These are phyloP conservation scores for Xylota segnis DNA, from an alignment of 2,888 invertebrate genomes.

Conservation along the genomic window DNA sequence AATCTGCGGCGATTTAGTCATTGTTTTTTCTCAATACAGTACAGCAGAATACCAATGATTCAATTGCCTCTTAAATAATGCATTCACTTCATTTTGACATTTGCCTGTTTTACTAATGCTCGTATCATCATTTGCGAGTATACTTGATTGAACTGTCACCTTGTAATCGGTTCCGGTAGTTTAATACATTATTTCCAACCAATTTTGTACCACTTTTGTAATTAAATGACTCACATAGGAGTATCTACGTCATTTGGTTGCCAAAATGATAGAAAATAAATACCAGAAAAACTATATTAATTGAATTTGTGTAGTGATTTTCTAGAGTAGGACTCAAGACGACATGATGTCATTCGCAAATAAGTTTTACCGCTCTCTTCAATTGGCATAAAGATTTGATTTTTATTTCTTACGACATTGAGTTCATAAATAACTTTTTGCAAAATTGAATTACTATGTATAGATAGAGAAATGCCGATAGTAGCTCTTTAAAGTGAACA, in stretches of 20 bases:
- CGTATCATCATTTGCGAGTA: not conserved
- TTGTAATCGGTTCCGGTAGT: slow-evolving; percentile 6
- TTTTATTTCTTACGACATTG: slow-evolving; percentile 9
- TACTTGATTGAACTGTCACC: not conserved
- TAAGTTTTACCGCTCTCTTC: slow-evolving; percentile 22
- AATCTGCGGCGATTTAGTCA: slow-evolving; percentile 1
- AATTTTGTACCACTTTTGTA: not conserved
- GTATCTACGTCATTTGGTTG: slow-evolving; percentile 4
- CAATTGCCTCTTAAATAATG: not conserved
- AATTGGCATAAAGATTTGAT: slow-evolving; percentile 8
- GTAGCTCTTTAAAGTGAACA: not conserved
- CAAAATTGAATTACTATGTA: not conserved
- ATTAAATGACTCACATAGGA: not conserved
- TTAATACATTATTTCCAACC: not conserved
- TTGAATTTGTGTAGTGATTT: slow-evolving; percentile 17
- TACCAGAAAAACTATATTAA: slow-evolving; percentile 5
- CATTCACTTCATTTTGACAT: not conserved
- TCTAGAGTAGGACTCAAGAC: not conserved
- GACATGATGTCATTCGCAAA: slow-evolving; percentile 31
- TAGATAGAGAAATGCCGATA: slow-evolving; percentile 2
- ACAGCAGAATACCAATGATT: not conserved
- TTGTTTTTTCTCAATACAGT: not conserved
- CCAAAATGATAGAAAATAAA: not conserved
- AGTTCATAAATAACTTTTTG: not conserved
- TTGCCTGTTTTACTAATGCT: not conserved